Percentiles rank a stretch among this genome's conserved stretches.
Evolutionary conservation across 2,113 vertebrate genomes (phyloP).

Genomic region (Petrocephalus microphthalmus): DNA sequence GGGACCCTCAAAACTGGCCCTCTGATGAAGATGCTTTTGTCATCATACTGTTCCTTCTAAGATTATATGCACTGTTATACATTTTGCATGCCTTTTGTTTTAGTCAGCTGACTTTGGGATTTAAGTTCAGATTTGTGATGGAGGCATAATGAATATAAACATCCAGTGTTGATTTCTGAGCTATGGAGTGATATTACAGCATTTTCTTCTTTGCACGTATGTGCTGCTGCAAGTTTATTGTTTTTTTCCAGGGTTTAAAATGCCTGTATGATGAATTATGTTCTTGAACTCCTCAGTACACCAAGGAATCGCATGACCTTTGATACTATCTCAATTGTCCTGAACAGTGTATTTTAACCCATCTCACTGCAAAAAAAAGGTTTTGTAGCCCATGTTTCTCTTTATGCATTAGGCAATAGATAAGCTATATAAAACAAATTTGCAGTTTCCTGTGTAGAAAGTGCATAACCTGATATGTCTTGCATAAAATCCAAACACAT

Average conservation of each 20-base stretch:
- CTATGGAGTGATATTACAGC: background rate
- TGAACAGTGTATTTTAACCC: background rate
- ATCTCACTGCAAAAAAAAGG: background rate
- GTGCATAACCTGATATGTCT: background rate
- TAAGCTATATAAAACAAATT: background rate
- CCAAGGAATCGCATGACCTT: background rate
- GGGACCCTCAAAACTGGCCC: background rate
- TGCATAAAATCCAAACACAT: background rate
- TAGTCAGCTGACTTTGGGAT: background rate
- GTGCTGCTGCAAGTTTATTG: background rate
- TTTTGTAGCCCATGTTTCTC: background rate
- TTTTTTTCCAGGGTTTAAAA: background rate
- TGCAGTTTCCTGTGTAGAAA: background rate
- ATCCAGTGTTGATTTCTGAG: background rate
- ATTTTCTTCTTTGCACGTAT: background rate
- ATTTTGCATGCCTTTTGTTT: background rate
- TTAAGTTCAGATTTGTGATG: background rate
- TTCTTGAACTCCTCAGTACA: background rate
- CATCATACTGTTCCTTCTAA: background rate
- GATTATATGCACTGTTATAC: background rate
- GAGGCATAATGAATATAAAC: background rate
- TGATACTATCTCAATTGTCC: background rate
- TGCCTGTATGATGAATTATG: background rate
- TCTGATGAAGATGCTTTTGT: background rate
- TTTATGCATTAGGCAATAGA: background rate